Conservation (phyloP, 2,113 vertebrate genomes). For the Sinosuthora webbiana region DNA sequence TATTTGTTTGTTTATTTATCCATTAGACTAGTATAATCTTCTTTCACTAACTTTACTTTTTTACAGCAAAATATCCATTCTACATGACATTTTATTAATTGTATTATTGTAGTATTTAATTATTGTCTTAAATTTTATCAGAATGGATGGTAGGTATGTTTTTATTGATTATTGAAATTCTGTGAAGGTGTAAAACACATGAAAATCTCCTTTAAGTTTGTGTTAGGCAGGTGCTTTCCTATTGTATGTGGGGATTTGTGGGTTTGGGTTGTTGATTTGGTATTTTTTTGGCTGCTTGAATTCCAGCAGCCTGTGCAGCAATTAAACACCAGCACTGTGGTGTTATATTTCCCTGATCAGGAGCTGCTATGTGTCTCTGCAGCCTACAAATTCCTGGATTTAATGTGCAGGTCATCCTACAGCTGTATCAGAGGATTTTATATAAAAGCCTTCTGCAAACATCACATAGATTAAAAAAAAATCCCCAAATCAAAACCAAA, state of each 20-base stretch:
- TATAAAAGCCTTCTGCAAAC: not conserved
- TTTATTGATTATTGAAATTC: not conserved
- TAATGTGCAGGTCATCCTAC: not conserved
- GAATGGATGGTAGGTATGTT: not conserved
- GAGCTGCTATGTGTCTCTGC: not conserved
- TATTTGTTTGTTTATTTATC: not conserved
- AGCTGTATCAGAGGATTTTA: not conserved
- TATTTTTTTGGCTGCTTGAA: not conserved
- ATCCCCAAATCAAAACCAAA: not conserved
- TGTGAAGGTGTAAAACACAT: not conserved
- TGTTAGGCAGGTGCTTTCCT: not conserved
- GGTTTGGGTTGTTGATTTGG: not conserved
- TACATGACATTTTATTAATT: not conserved
- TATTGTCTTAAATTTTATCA: not conserved
- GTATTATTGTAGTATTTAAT: not conserved
- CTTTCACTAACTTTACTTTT: not conserved
- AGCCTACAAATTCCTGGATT: not conserved
- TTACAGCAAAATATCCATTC: not conserved
- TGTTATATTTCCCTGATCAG: not conserved
- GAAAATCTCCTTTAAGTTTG: not conserved
- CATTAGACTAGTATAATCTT: not conserved
- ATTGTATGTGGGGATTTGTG: not conserved
- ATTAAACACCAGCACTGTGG: not conserved
- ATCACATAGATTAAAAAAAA: not conserved
- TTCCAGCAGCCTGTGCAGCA: not conserved